Percentiles rank a stretch among this genome's conserved stretches.
These are phyloP conservation scores for Eospalax fontanierii DNA, from an alignment of 2,797 vertebrate genomes.

Conservation along the genomic window DNA sequence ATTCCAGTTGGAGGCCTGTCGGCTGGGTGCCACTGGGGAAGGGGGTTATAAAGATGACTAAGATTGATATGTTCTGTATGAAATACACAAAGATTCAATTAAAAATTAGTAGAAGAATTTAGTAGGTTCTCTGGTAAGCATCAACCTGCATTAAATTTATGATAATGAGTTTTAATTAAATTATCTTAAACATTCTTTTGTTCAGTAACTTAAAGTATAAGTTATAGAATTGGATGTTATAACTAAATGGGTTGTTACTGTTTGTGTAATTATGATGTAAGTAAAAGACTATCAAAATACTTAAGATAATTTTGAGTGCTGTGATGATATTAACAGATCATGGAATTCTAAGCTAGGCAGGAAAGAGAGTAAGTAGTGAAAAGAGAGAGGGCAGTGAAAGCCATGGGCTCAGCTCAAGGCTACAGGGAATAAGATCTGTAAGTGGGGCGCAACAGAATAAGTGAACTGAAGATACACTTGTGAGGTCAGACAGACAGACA, in stretches of 20 bases:
- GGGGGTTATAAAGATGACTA: no score
- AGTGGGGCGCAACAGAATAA: background rate
- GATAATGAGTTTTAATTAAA: constrained; percentile 1
- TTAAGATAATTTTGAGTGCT: background rate
- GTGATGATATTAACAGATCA: background rate
- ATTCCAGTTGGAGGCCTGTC: no score
- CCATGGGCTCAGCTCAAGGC: background rate
- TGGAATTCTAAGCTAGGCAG: constrained; percentile 19
- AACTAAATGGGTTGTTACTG: background rate
- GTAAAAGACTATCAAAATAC: background rate
- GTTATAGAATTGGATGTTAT: background rate
- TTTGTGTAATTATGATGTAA: background rate
- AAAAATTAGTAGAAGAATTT: background rate
- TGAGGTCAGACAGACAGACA: background rate
- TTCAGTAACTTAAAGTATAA: constrained; percentile 10
- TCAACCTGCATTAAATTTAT: background rate
- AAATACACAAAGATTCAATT: no score
- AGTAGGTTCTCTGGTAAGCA: background rate
- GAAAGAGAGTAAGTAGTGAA: background rate
- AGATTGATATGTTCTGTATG: no score
- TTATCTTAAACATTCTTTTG: constrained; percentile 10
- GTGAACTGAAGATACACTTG: background rate
- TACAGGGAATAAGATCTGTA: background rate
- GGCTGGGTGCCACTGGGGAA: no score
- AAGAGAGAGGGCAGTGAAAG: background rate